Base-by-base conservation (phyloP, 1,140 invertebrate species). In the Ladona fulva region DNA sequence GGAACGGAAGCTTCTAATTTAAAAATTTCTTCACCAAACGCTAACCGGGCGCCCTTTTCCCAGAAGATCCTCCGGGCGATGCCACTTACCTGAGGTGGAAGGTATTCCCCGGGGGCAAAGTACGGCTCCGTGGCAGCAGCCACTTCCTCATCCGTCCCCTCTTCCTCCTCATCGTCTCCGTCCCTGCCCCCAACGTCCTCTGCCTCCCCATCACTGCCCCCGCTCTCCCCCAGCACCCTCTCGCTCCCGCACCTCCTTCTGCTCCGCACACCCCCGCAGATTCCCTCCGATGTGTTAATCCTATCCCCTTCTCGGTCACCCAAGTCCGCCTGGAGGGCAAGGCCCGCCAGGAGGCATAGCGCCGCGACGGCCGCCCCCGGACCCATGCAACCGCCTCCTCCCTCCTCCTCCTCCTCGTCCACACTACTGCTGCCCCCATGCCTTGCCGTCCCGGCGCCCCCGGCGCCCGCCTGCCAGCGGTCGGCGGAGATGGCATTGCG, bases 91-190 rank as follows among this genome's bases (percentile, higher is more conserved):
- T 88, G 86, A 59, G 87, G 83, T 74, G 90, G 90, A 78, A 92
- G 85, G 82, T 93, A 93, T 78, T 94, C 92, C 83, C 92, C 89
- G 44, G 92, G 88, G 81, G 94, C 92, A 85, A 95, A 97, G 85
- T 96, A 96, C 78, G 37, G 74, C 87, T 84, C 80, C 86, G 80
- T 82, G 87, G 90, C 85, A 97, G 94, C 0, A 95, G 96, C 82
- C 93, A 89, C 85, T 98, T 95, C 22, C 95, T 94, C 86, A 97
- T 96, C 74, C 97, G 87, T 74, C 95, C 94, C 81, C 95, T 89
- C 0, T 93, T 93, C 74, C 94, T 94, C 80, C 97, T 87, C 74
- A 93, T 87, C 81, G 52, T 3, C n/a, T 3, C 12, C 52, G 5
- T 22, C n/a, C 52, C 12, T 12, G 5, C 12, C n/a, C 52, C n/a